Conservation (phyloP, 2,113 vertebrate genomes). For the Delphinapterus leucas region DNA sequence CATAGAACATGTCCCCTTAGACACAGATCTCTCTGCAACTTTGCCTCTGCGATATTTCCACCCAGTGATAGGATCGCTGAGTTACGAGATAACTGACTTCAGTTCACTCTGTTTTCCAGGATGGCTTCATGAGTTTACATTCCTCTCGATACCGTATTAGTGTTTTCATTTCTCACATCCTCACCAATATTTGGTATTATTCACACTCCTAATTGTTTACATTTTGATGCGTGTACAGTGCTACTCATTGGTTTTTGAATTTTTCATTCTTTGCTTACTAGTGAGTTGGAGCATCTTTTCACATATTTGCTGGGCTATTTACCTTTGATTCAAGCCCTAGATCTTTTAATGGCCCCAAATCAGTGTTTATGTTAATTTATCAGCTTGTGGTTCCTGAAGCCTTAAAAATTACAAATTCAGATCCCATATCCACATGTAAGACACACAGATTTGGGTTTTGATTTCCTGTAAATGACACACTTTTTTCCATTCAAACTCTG, state of each 20-base stretch:
- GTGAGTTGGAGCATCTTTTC: neutral
- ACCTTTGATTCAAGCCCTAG: neutral
- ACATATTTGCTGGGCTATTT: neutral
- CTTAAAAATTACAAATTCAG: neutral
- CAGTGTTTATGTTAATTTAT: neutral
- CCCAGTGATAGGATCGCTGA: neutral
- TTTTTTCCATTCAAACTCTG: neutral
- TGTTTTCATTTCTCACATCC: neutral
- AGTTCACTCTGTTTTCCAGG: neutral
- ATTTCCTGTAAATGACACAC: neutral
- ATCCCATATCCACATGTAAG: neutral
- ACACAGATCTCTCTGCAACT: neutral
- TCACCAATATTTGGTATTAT: neutral
- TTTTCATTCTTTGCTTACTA: constrained; percentile 2
- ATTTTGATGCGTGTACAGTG: neutral
- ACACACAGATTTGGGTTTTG: neutral
- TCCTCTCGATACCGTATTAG: neutral
- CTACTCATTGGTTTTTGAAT: neutral
- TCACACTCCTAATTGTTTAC: neutral
- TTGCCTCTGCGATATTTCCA: neutral
- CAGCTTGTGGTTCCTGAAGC: neutral
- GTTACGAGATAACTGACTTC: neutral
- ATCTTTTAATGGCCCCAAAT: neutral
- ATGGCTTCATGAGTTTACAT: neutral
- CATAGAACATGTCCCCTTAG: neutral